phyloP scores from a whole-genome alignment of 2,797 vertebrate genomes.

The Mormyrus proboscirostris region DNA sequence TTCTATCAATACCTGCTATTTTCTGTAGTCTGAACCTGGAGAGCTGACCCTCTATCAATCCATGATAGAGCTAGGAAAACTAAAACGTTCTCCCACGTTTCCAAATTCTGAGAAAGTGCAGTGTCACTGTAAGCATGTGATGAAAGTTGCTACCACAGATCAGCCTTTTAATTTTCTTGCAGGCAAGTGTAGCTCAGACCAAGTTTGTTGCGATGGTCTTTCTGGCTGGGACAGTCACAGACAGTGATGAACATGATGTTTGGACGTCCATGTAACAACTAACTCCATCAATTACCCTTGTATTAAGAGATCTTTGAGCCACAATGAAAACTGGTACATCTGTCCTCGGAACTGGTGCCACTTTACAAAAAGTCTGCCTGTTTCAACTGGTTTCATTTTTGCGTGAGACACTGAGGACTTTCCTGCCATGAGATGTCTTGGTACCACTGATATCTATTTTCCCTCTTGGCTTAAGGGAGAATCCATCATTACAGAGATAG shows the following conservation, averaged over 20 bases:
- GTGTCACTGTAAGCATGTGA: neutral
- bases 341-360: neutral
- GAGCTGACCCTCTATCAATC: neutral
- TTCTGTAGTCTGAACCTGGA: neutral
- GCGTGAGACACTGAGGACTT: neutral
- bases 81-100: neutral
- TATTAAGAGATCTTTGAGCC: neutral
- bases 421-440: neutral
- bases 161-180: neutral
- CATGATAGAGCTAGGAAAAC: neutral
- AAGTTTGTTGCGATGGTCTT: neutral
- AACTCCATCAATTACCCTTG: neutral
- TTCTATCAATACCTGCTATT: neutral
- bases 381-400: neutral
- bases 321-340: neutral
- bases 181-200: neutral
- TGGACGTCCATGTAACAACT: neutral
- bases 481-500: neutral
- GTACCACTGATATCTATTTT: neutral
- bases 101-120: neutral
- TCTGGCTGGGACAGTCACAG: neutral
- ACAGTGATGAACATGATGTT: neutral
- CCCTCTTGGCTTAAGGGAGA: neutral
- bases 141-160: neutral
- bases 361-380: neutral